Evolutionary conservation across 2,888 invertebrate genomes (phyloP), one percentile per base, ranked within the genome.

Genomic region (Agrochola macilenta): DNA sequence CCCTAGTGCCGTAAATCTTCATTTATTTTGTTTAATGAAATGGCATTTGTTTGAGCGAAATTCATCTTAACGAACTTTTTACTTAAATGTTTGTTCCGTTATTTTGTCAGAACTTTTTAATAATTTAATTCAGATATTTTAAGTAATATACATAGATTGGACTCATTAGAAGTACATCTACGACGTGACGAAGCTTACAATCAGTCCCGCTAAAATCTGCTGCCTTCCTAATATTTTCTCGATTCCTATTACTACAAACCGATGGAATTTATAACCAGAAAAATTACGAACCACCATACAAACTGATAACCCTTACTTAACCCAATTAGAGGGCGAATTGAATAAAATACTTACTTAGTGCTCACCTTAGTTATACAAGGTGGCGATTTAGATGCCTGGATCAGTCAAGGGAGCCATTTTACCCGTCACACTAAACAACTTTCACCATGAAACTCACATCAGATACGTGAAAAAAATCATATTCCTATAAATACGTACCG

Each of bases 11-110:
- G 35, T 2, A 11, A 14, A 58, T 43, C 39, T 52, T 69, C 39
- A 68, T 68, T 73, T 57, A 57, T n/a, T 57, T 54, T 68, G 11
- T 78, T 23, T 52, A 26, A 39, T 23, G 39, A 39, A 69, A 72
- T 52, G 11, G 1, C 2, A 43, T 26, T 68, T 46, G 30, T 64
- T 70, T 17, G 11, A 23, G 8, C 4, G 7, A 30, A 46, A 30
- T 43, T 20, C 2, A 43, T 26, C 14, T 2, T 43, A 43, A 20
- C 26, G 26, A 43, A 60, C 1, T n/a, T 14, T 39, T 58, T n/a
- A 20, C 17, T 11, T 14, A 5, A 8, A 30, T 30, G 0, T 52
- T 69, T 39, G 7, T 20, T 39, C 20, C 0, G 20, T 26, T 61
- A 39, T 58, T 58, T 1, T 12, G 7, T 12, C 5, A n/a, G 17